These are phyloP conservation scores for Rhodeus uyekii DNA, from an alignment of 2,797 vertebrate species.

Conservation along the genomic window DNA sequence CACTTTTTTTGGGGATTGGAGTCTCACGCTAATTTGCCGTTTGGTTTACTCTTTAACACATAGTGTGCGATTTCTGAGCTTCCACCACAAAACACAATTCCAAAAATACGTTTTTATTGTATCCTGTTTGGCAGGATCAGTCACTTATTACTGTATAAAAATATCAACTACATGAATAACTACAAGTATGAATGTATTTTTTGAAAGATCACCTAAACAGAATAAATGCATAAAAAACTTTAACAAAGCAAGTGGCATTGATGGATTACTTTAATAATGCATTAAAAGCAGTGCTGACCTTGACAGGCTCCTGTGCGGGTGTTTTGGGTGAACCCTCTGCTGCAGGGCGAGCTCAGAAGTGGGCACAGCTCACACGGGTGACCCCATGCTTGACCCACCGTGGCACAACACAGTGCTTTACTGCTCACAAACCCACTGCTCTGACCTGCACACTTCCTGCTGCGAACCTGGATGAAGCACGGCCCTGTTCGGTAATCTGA, in stretches of 20 bases:
- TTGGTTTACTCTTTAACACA: too few species aligned
- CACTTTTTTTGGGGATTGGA: too few species aligned
- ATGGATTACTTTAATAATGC: background rate
- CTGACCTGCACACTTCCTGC: constrained; percentile 79
- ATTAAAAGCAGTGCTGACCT: constrained; percentile 64
- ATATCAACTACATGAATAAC: background rate
- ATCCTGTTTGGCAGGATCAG: background rate
- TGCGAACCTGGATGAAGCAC: constrained; percentile 75
- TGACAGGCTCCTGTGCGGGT: constrained; percentile 78
- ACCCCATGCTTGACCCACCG: constrained; percentile 78
- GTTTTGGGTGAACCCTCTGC: constrained; percentile 77
- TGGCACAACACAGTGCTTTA: constrained; percentile 79
- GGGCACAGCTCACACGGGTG: constrained; percentile 80
- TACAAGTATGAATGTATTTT: background rate
- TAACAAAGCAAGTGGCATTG: background rate
- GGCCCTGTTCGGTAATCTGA: constrained; percentile 80
- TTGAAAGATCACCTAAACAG: background rate
- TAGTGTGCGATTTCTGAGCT: background rate
- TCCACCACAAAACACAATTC: too few species aligned
- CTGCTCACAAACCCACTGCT: constrained; percentile 78
- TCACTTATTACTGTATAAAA: background rate
- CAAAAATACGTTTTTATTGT: background rate
- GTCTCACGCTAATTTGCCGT: too few species aligned
- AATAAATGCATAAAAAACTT: background rate
- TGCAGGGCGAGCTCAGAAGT: constrained; percentile 75